phyloP scores from a whole-genome alignment of 2,888 invertebrate species.

The Leptopilina drosophilae region DNA sequence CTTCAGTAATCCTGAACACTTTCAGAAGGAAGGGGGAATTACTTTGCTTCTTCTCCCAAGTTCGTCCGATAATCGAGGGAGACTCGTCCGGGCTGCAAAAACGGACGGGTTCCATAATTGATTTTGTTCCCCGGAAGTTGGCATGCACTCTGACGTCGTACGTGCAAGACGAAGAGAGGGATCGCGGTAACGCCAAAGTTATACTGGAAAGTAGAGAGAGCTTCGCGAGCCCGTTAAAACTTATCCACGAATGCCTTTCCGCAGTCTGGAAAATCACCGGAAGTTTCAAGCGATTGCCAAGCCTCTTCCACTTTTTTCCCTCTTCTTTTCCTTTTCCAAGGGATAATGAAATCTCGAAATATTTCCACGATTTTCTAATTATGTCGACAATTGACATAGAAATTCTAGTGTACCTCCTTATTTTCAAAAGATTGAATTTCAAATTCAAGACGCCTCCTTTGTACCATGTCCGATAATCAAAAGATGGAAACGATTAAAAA shows the following conservation, averaged over 20 bases:
- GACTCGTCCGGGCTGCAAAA: conserved; percentile 53
- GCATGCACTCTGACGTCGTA: conserved; percentile 64
- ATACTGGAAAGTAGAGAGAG: conserved; percentile 54
- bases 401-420: background rate
- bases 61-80: conserved; percentile 64
- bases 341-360: background rate
- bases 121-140: conserved; percentile 70
- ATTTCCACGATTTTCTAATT: background rate
- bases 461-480: too few relatives aligned
- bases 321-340: background rate
- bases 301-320: background rate
- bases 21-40: conserved; percentile 58
- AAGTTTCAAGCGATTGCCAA: conserved; percentile 33
- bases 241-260: conserved; percentile 64
- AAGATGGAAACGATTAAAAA: too few relatives aligned
- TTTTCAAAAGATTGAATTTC: background rate
- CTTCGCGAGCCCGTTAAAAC: conserved; percentile 72
- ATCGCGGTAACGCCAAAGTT: conserved; percentile 65
- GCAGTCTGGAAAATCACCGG: conserved; percentile 34
- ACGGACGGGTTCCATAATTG: conserved; percentile 70
- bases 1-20: conserved; percentile 37
- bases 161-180: conserved; percentile 52
- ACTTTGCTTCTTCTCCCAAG: conserved; percentile 63
- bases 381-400: background rate
- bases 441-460: too few relatives aligned